Evolutionary conservation across 2,113 vertebrate species (phyloP), one percentile per base, ranked within the genome.

Genomic region (Erpornis zantholeuca): DNA sequence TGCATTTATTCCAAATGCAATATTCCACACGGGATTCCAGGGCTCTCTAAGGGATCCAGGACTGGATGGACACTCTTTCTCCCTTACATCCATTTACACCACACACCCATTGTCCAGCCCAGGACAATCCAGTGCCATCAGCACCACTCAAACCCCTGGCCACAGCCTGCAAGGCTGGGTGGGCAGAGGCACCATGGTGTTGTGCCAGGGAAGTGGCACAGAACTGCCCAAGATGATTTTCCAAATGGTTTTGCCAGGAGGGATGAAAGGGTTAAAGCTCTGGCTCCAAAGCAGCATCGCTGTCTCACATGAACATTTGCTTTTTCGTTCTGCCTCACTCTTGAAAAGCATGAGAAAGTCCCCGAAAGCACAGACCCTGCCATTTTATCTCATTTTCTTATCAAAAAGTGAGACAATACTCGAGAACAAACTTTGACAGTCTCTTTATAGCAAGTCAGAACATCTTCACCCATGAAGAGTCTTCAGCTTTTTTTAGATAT

Each of bases 371-470:
- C 8, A 81, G 24, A 47, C 25, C 50, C 59, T 86, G 17, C 10
- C 59, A 85, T 79, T 71, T 53, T 40, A 56, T 57, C 60, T 83
- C 54, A 90, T 95, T 91, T 88, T 84, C 81, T 89, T 66, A 91
- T 92, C 81, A 95, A 79, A 68, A 96, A 82, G 45, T 35, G 70
- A 89, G 88, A 96, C 81, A 94, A 85, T 90, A 40, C 50, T 69
- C n/a, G 33, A 76, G 91, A 91, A 49, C 45, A 86, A 73, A 84
- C 70, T 89, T 76, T 96, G 91, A 92, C 93, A 90, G 87, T 17
- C 36, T 79, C 78, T 92, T 57, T 21, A 69, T 3, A 83, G 47
- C 27, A 75, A 88, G 44, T n/a, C 79, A 96, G 71, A 96, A 86
- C 24, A 66, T 73, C 65, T 70, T 33, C 27, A 45, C 52, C 22